Percentiles rank a stretch among this genome's conserved stretches.
These are phyloP conservation scores for Latrodectus hesperus DNA, from an alignment of 2,888 invertebrate species.

Conservation along the genomic window DNA sequence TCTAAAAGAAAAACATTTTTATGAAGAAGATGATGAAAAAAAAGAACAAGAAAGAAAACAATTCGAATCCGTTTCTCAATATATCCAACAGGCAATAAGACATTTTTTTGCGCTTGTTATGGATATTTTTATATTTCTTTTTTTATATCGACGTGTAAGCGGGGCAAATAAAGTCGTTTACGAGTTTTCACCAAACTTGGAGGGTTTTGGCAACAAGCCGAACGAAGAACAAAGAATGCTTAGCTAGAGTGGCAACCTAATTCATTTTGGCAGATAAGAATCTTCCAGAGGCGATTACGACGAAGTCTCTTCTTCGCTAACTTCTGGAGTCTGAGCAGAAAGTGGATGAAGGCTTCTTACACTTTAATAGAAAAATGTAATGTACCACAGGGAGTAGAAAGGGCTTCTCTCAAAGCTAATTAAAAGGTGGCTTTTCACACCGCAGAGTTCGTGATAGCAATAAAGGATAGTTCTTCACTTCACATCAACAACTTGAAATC, in stretches of 20 bases:
- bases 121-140: background rate
- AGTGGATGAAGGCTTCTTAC: constrained; percentile 13
- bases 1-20: no score
- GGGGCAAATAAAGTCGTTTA: constrained; percentile 49
- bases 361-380: constrained; percentile 43
- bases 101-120: constrained; percentile 8
- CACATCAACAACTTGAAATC: no score
- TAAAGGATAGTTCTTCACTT: no score
- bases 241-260: constrained; percentile 17
- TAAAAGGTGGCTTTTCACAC: no score
- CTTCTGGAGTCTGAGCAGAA: constrained; percentile 25
- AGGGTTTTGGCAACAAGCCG: constrained; percentile 37
- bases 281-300: constrained; percentile 21
- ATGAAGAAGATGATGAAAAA: background rate
- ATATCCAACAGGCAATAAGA: constrained; percentile 41
- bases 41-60: background rate
- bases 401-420: no score
- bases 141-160: constrained; percentile 4
- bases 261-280: constrained; percentile 41
- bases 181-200: constrained; percentile 32
- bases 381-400: background rate
- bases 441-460: no score
- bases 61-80: background rate
- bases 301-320: constrained; percentile 2
- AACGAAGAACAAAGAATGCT: background rate